These are phyloP conservation scores for Phalacrocorax carbo DNA, from an alignment of 2,113 vertebrate genomes.

Conservation along the genomic window DNA sequence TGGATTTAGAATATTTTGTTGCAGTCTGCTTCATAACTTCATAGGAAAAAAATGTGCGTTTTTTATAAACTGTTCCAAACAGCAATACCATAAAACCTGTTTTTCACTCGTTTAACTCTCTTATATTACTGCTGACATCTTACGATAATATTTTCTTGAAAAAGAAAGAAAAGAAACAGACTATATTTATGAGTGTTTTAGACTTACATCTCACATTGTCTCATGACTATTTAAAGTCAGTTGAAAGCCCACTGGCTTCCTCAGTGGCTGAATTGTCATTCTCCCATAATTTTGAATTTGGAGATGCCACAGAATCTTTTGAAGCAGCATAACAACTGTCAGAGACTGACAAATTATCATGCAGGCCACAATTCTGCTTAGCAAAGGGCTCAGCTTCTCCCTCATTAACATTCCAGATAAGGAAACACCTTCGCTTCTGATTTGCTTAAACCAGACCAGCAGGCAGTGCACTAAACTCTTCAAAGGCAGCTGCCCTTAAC, in stretches of 20 bases:
- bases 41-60: accelerated
- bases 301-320: not conserved
- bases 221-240: not conserved
- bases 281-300: not conserved
- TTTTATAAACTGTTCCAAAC: not conserved
- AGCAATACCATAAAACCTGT: not conserved
- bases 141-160: not conserved
- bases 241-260: not conserved
- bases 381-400: not conserved
- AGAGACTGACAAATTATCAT: constrained; percentile 8
- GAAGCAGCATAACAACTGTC: not conserved
- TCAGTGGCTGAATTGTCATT: not conserved
- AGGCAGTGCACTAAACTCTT: constrained; percentile 25
- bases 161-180: not conserved
- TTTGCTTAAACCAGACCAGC: constrained; percentile 43
- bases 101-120: not conserved
- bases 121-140: not conserved
- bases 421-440: constrained; percentile 27
- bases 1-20: not conserved
- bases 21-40: not conserved
- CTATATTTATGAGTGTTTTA: not conserved
- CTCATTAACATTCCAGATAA: constrained; percentile 46
- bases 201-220: not conserved
- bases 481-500: constrained; percentile 35
- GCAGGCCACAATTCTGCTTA: constrained; percentile 33